Percentiles rank a stretch among this genome's conserved stretches.
Evolutionary conservation across 1,140 invertebrate genomes (phyloP).

Genomic region (Eriocheir sinensis): DNA sequence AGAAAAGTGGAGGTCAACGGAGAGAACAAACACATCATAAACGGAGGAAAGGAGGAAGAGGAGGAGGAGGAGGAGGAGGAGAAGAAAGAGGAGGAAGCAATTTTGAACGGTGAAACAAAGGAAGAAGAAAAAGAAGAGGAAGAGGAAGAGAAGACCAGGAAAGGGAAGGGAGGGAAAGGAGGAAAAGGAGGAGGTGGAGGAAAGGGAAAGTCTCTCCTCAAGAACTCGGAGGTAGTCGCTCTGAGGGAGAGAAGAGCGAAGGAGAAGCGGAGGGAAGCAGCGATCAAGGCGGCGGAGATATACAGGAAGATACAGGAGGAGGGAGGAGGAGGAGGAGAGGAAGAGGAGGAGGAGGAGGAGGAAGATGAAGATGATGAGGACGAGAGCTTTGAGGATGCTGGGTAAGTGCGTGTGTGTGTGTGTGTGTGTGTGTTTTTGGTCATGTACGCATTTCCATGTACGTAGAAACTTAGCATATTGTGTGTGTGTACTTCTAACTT

Average conservation of each 20-base stretch:
- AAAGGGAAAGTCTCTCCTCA: slow-evolving; percentile 69
- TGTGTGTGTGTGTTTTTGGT: neutral
- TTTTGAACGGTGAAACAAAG: slow-evolving; percentile 81
- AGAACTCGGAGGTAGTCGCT: slow-evolving; percentile 74
- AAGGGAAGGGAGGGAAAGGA: slow-evolving; percentile 80
- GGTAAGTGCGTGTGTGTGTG: neutral
- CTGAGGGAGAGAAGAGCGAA: slow-evolving; percentile 67
- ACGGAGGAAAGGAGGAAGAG: neutral
- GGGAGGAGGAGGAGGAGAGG: slow-evolving; percentile 82
- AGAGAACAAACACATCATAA: neutral
- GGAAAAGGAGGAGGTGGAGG: slow-evolving; percentile 81
- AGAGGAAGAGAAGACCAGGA: slow-evolving; percentile 43
- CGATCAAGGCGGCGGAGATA: slow-evolving; percentile 76
- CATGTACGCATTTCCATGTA: neutral
- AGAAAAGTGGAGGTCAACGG: neutral
- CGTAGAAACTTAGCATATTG: too few species aligned
- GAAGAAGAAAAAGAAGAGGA: slow-evolving; percentile 69
- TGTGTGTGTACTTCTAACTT: neutral
- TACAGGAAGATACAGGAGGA: slow-evolving; percentile 80
- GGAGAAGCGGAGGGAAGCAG: slow-evolving; percentile 74
- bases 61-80: neutral
- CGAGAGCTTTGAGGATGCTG: neutral
- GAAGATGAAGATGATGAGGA: slow-evolving; percentile 80
- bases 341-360: slow-evolving; percentile 82
- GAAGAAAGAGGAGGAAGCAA: neutral